These are phyloP conservation scores for Catostylus mosaicus DNA, from an alignment of 30 jellyfish, hydroid and myxozoan species.

Conservation along the genomic window DNA sequence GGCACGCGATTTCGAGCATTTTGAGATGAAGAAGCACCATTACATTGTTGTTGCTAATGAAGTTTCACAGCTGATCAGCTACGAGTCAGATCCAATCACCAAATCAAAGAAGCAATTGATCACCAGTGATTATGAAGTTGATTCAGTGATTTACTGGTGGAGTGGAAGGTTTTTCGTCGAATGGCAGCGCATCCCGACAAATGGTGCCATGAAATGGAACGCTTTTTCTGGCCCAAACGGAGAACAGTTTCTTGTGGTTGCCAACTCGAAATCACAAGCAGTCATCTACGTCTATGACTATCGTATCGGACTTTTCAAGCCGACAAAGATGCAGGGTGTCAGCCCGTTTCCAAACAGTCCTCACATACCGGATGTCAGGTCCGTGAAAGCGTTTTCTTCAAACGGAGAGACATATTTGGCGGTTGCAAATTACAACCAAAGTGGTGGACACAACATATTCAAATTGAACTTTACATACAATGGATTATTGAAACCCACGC, in stretches of 20 bases:
- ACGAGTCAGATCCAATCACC: slow-evolving; percentile 2
- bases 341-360: slow-evolving; percentile 57
- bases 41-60: slow-evolving; percentile 88
- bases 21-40: slow-evolving; percentile 66
- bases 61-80: slow-evolving; percentile 64
- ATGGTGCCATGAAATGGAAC: slow-evolving; percentile 81
- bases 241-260: slow-evolving; percentile 73
- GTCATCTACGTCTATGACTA: slow-evolving; percentile 81
- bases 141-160: slow-evolving; percentile 97
- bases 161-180: slow-evolving; percentile 91
- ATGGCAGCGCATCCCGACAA: slow-evolving; percentile 91
- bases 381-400: slow-evolving; percentile 66
- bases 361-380: slow-evolving; percentile 80
- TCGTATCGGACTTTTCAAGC: slow-evolving; percentile 80
- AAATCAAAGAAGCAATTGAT: slow-evolving; percentile 5
- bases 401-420: slow-evolving; percentile 64
- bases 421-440: slow-evolving; percentile 78
- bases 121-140: slow-evolving; percentile 67
- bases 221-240: slow-evolving; percentile 57
- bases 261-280: slow-evolving; percentile 87
- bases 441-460: slow-evolving; percentile 80
- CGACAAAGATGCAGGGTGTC: slow-evolving; percentile 82
- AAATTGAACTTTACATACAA: slow-evolving; percentile 39
- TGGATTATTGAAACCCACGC: slow-evolving; percentile 32
- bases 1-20: slow-evolving; percentile 88